phyloP scores from a whole-genome alignment of 2,888 invertebrate genomes.

The Spodoptera littoralis region DNA sequence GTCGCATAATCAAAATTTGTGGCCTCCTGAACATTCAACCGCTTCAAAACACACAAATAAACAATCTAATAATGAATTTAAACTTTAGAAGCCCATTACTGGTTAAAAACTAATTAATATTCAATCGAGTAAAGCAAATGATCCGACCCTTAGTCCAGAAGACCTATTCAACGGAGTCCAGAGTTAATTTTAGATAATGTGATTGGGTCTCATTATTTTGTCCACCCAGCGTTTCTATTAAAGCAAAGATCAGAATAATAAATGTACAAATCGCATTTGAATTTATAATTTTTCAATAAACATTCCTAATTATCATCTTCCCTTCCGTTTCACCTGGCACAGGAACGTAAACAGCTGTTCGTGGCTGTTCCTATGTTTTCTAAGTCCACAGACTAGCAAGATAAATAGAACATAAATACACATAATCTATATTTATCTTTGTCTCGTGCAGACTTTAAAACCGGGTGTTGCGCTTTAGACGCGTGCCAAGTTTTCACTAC shows the following conservation, averaged over 20 bases:
- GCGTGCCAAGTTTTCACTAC: conserved; percentile 36
- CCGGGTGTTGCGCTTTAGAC: conserved; percentile 11
- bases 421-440: conserved; percentile 46
- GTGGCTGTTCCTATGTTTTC: conserved; percentile 36
- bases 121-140: conserved; percentile 13
- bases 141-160: conserved; percentile 22
- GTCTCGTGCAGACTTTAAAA: conserved; percentile 43
- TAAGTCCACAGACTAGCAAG: conserved; percentile 19
- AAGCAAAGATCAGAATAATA: no score
- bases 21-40: no score
- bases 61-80: no score
- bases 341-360: conserved; percentile 39
- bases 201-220: background rate
- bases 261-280: no score
- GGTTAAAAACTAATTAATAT: conserved; percentile 22
- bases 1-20: no score
- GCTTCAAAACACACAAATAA: no score
- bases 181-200: background rate
- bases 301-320: conserved; percentile 1
- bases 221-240: no score
- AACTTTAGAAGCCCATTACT: no score
- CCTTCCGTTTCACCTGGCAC: conserved; percentile 24
- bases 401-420: conserved; percentile 43
- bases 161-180: conserved; percentile 11
- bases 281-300: background rate